phyloP scores from a whole-genome alignment of 2,113 vertebrate genomes.

The Ptyas mucosa region DNA sequence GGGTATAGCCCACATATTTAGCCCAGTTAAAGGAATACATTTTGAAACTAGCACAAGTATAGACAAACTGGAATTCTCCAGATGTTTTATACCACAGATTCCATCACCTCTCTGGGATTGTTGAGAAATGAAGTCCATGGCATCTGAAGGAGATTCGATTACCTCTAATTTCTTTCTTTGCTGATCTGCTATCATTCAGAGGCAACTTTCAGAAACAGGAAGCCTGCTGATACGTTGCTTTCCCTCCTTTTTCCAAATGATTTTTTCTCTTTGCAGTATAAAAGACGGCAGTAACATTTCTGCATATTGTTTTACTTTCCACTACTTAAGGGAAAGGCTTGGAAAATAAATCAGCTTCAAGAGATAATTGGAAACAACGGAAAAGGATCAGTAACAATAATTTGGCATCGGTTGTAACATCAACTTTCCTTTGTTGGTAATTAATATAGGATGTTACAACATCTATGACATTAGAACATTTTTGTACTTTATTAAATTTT shows the following conservation, averaged over 20 bases:
- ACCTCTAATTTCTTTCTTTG: neutral
- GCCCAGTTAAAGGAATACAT: neutral
- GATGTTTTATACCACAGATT: neutral
- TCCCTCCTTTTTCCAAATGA: neutral
- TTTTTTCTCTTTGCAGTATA: neutral
- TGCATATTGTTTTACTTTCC: neutral
- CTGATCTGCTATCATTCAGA: neutral
- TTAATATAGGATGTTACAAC: neutral
- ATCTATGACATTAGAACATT: neutral
- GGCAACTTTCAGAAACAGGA: neutral
- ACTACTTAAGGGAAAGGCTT: neutral
- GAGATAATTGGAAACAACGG: neutral
- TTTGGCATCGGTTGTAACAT: neutral
- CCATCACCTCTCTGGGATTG: neutral
- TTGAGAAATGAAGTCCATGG: neutral
- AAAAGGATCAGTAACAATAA: neutral
- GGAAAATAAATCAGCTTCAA: neutral
- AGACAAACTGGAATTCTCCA: neutral
- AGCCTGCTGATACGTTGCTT: neutral
- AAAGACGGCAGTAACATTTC: neutral
- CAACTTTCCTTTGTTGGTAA: neutral
- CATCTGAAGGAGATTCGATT: neutral
- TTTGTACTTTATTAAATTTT: neutral
- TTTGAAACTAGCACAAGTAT: neutral
- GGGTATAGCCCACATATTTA: neutral